Percentiles rank a stretch among this genome's conserved stretches.
phyloP scores from a whole-genome alignment of 2,888 invertebrate genomes.

The Nowickia ferox region DNA sequence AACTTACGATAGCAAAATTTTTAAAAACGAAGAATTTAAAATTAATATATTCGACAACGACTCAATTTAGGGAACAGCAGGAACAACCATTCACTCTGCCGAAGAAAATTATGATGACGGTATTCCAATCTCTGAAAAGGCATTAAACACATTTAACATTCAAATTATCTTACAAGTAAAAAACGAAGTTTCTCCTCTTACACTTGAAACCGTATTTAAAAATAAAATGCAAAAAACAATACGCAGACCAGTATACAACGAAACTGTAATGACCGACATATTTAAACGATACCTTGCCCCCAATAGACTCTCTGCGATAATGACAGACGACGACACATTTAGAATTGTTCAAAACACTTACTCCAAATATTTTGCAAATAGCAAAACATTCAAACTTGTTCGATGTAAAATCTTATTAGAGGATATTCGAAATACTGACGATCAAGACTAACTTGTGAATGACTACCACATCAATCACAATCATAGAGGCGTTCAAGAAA shows the following conservation, averaged over 20 bases:
- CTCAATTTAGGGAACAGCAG: constrained; percentile 37
- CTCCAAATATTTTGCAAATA: too few species aligned
- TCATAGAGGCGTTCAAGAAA: constrained; percentile 38
- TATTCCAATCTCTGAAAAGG: constrained; percentile 69
- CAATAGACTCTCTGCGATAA: constrained; percentile 4
- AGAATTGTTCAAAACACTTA: too few species aligned
- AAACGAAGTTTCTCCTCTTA: too few species aligned
- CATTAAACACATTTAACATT: too few species aligned
- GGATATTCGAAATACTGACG: constrained; percentile 42
- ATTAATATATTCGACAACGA: constrained; percentile 55
- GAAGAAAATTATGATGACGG: constrained; percentile 67
- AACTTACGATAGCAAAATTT: too few species aligned
- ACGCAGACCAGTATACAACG: constrained; percentile 52
- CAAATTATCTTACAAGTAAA: too few species aligned
- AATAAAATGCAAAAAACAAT: constrained; percentile 24
- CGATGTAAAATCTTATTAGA: constrained; percentile 3
- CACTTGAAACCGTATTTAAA: too few species aligned
- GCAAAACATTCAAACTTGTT: constrained; percentile 23
- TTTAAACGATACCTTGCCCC: constrained; percentile 46
- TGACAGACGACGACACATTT: constrained; percentile 31
- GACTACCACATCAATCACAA: constrained; percentile 35
- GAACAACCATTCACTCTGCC: constrained; percentile 64
- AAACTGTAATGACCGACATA: constrained; percentile 48
- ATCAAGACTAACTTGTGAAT: constrained; percentile 27
- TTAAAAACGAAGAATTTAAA: constrained; percentile 19